phyloP scores from a whole-genome alignment of 2,888 invertebrate genomes.

The Drosophila prostipennis region DNA sequence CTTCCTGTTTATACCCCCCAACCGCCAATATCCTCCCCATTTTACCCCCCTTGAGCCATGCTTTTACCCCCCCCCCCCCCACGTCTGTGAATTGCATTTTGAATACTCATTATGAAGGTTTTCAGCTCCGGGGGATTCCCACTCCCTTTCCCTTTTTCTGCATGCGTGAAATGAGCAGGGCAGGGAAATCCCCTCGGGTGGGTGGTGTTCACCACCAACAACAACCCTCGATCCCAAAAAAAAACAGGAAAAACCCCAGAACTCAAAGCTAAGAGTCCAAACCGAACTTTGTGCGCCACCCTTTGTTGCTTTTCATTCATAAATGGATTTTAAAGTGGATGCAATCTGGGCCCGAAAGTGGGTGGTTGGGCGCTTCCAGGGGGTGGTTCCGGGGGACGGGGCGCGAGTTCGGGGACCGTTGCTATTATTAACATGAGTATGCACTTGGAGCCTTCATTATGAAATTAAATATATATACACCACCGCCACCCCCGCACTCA shows the following conservation, averaged over 20 bases:
- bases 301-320: constrained; percentile 59
- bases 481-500: constrained; percentile 8
- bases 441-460: constrained; percentile 66
- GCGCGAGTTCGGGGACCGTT: constrained; percentile 11
- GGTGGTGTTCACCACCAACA: not conserved
- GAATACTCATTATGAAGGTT: constrained; percentile 39
- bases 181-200: constrained; percentile 2
- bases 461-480: constrained; percentile 63
- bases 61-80: constrained; percentile 8
- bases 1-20: constrained; percentile 14
- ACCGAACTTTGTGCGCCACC: constrained; percentile 25
- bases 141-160: constrained; percentile 13
- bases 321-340: constrained; percentile 76
- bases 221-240: constrained; percentile 31
- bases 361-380: constrained; percentile 8
- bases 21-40: constrained; percentile 8
- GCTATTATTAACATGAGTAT: constrained; percentile 59
- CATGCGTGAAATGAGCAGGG: constrained; percentile 33
- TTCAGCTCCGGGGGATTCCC: constrained; percentile 7
- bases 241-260: constrained; percentile 16
- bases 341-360: constrained; percentile 53
- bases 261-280: constrained; percentile 21
- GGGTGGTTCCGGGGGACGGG: constrained; percentile 10
- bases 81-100: constrained; percentile 36
- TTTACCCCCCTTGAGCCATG: constrained; percentile 1